Base-by-base conservation (phyloP, 2,113 vertebrate species). In the Toxostoma redivivum region DNA sequence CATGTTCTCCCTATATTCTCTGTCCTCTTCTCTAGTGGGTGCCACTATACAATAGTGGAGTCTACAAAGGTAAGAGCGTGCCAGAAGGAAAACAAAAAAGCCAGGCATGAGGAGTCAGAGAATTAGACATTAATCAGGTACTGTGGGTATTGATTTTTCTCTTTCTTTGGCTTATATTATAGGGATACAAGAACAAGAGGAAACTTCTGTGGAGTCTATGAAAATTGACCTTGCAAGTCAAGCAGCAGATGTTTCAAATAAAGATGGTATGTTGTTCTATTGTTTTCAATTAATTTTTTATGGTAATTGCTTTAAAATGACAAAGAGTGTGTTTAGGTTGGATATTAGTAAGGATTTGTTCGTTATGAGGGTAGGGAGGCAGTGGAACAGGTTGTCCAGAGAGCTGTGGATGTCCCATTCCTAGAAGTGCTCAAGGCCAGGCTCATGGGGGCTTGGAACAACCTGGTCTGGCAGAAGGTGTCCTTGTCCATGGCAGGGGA, bases 231-330 rank as follows among this genome's bases (percentile, higher is more conserved):
- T 44, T 3, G 37, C 90, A 23, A 79, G 78, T 11, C 89, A 97
- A 81, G 77, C 89, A 74, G 96, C 97, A 90, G 86, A 91, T 0
- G 5, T 92, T 88, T 44, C 97, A 69, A 91, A 88, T 96, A 96
- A 94, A 37, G 97, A 98, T 31, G 97, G 98, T 98, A 96, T 78
- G 97, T 64, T 79, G 64, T 81, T 73, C n/a, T 82, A 20, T 25
- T 72, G 4, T 50, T 66, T 86, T 62, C 74, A 11, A 47, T 40
- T 35, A 5, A 11, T 50, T 83, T 60, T 77, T 48, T 13, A 42
- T 56, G 8, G 10, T 37, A 48, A 48, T 70, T 35, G 18, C 31
- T 77, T 69, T 37, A 23, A 83, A 47, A 14, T 61, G 54, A 13
- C 25, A 40, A 47, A 54, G 45, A 28, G 17, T 2, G 2, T 35